Percentiles rank a stretch among this genome's conserved stretches.
Conservation (phyloP, 2,797 vertebrate genomes). For the Chloroceryle amazona region DNA sequence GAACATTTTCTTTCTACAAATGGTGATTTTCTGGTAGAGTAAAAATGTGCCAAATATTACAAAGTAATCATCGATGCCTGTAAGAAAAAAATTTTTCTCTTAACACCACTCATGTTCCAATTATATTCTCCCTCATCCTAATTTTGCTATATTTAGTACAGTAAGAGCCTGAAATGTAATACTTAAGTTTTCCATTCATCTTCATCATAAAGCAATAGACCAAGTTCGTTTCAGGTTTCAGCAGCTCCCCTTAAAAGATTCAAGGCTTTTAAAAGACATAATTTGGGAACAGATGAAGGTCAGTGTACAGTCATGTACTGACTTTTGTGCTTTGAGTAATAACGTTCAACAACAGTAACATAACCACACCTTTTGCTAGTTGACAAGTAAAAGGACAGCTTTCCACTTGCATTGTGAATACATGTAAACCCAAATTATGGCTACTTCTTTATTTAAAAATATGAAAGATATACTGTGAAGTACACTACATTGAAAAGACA, state of each 20-base stretch:
- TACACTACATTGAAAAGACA: neutral
- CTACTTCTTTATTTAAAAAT: neutral
- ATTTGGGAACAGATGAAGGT: conserved; percentile 70
- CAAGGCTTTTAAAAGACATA: conserved; percentile 54
- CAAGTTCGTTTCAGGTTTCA: conserved; percentile 55
- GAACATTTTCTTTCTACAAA: neutral
- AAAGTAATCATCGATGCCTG: neutral
- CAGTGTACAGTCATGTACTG: conserved; percentile 31
- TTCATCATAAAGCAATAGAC: conserved; percentile 50
- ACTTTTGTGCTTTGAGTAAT: conserved; percentile 45
- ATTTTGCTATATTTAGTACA: conserved; percentile 56
- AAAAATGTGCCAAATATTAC: neutral
- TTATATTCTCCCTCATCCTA: neutral
- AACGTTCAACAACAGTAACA: neutral
- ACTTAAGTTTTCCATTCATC: conserved; percentile 41
- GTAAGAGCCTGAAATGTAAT: conserved; percentile 54
- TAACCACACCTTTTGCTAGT: neutral
- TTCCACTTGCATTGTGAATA: neutral
- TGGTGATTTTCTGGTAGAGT: neutral
- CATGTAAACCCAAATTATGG: neutral
- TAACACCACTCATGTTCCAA: neutral
- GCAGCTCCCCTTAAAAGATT: conserved; percentile 43
- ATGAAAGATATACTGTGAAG: neutral
- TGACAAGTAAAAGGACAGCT: neutral
- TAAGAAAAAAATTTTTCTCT: neutral